phyloP scores from a whole-genome alignment of 2,113 vertebrate genomes.

The Osmerus eperlanus region DNA sequence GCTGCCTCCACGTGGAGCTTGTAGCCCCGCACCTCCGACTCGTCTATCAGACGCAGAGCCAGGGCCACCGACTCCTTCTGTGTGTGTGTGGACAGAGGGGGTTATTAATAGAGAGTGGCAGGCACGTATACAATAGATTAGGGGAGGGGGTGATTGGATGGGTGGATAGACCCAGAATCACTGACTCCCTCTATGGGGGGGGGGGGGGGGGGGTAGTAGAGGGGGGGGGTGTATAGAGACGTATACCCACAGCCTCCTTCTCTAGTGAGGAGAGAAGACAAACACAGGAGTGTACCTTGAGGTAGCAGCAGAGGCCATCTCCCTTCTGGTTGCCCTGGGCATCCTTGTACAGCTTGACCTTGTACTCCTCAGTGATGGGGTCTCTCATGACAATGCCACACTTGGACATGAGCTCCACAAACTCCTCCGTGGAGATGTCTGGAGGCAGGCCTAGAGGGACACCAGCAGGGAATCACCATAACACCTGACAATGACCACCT shows the following conservation, averaged over 20 bases:
- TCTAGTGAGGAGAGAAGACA: background rate
- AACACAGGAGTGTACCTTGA: slow-evolving; percentile 79
- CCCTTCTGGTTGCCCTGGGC: slow-evolving; percentile 93
- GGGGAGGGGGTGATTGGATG: background rate
- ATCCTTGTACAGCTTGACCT: slow-evolving; percentile 96
- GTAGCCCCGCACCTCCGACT: slow-evolving; percentile 89
- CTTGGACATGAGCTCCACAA: slow-evolving; percentile 90
- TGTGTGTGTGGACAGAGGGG: slow-evolving; percentile 1
- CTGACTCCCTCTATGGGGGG: too few species aligned
- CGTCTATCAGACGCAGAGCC: slow-evolving; percentile 87
- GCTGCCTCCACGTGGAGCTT: slow-evolving; percentile 90
- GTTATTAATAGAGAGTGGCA: slow-evolving; percentile 3
- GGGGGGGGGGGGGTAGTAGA: too few species aligned
- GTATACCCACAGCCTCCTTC: background rate
- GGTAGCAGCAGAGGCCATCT: slow-evolving; percentile 95
- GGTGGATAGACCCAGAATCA: too few species aligned
- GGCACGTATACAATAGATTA: background rate
- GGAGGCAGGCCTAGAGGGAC: slow-evolving; percentile 82
- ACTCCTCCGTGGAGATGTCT: slow-evolving; percentile 90
- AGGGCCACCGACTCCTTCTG: slow-evolving; percentile 92
- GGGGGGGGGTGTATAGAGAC: too few species aligned
- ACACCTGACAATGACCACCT: too few species aligned
- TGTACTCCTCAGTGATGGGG: slow-evolving; percentile 89
- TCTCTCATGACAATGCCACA: slow-evolving; percentile 95
- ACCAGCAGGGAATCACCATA: too few species aligned